These are phyloP conservation scores for Grammomys surdaster DNA, from an alignment of 2,113 vertebrate genomes.

Conservation along the genomic window DNA sequence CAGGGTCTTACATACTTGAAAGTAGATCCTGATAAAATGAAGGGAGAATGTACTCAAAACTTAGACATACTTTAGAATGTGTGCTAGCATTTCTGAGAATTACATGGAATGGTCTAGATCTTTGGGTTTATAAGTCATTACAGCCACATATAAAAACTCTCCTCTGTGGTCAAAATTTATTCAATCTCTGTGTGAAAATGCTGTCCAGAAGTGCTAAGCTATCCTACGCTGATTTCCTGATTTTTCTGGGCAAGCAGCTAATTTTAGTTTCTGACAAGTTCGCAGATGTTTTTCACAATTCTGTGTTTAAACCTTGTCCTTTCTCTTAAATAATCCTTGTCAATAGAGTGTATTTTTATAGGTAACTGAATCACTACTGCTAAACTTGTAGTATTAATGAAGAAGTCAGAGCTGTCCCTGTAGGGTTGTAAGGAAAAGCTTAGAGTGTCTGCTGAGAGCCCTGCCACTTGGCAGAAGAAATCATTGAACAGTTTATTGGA, in stretches of 20 bases:
- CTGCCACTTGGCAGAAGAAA: constrained; percentile 54
- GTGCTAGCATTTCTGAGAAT: background rate
- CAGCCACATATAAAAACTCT: background rate
- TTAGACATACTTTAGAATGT: background rate
- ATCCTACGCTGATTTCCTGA: background rate
- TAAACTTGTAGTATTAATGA: constrained; percentile 73
- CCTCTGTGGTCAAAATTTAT: background rate
- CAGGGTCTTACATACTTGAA: background rate
- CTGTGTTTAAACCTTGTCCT: constrained; percentile 52
- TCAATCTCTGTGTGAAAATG: background rate
- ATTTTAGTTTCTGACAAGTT: constrained; percentile 63
- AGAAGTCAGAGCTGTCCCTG: constrained; percentile 73
- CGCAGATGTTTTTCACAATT: constrained; percentile 51
- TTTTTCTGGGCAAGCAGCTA: background rate
- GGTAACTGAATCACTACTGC: constrained; percentile 70
- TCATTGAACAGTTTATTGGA: constrained; percentile 75
- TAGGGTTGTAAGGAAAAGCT: constrained; percentile 74
- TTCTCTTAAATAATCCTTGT: constrained; percentile 76
- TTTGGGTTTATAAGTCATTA: background rate
- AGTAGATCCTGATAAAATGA: background rate
- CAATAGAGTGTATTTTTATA: constrained; percentile 77
- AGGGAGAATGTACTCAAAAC: background rate
- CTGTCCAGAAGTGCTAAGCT: background rate
- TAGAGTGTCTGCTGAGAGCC: constrained; percentile 64
- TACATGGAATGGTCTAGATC: background rate